Base-by-base conservation (phyloP, 2,113 vertebrate species). In the Vidua macroura region DNA sequence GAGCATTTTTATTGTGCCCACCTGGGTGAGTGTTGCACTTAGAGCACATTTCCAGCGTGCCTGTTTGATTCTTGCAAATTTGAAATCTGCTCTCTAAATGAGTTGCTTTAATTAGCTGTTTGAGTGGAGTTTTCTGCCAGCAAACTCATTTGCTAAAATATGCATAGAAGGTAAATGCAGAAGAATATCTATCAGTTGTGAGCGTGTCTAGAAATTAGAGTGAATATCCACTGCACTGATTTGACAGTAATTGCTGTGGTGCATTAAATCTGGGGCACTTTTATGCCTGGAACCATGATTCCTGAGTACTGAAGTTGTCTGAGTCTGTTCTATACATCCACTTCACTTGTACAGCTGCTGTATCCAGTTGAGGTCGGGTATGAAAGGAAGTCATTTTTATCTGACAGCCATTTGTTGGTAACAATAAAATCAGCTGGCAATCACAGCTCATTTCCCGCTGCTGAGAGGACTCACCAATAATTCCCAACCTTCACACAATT, bases 71-170 rank as follows among this genome's bases (percentile, higher is more conserved):
- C 86, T 14, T 86, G 28, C 23, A 88, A 56, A 63, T 84, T 48
- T 78, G 30, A 93, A 92, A 74, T 39, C 55, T 77, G 52, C 69
- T 80, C 59, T 88, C 44, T 62, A 90, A 60, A 90, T 55, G 33
- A 90, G 44, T 92, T 88, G 24, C 44, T 92, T 81, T 95, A 86
- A 94, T 89, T 95, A 86, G 73, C 60, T 84, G 5, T 52, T 74
- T 53, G 27, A 78, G 58, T 68, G 44, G 73, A 88, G 39, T 33
- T 72, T 93, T 86, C 83, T 89, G 83, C 77, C 83, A 92, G 91
- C 60, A 94, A 92, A 84, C 44, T 81, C 44, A 14, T 86, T 93
- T 94, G 44, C 44, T 82, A 56, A 60, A 93, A 89, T 75, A 31
- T 2, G 1, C 24, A 21, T 52, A 37, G 17, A 30, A 78, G 31